Percentiles rank a stretch among this genome's conserved stretches.
Conservation (phyloP, 2,888 invertebrate species). For the Sphinx pinastri region DNA sequence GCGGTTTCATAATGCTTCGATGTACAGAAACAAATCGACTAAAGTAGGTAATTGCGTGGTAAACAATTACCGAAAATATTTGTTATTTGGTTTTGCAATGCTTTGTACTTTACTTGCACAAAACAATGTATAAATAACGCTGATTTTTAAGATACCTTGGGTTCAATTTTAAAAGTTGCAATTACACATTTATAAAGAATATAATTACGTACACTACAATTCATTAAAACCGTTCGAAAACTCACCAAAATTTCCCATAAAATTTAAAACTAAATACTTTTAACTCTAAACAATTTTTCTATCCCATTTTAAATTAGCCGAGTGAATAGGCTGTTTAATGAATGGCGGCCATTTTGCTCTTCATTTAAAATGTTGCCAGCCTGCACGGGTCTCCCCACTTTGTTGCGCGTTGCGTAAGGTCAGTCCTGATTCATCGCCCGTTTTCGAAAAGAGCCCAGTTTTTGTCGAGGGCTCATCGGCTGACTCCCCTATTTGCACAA, state of each 20-base stretch:
- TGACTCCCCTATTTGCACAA: constrained; percentile 71
- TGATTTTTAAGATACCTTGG: background rate
- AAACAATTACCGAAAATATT: constrained; percentile 24
- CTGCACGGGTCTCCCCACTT: constrained; percentile 18
- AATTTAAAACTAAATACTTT: background rate
- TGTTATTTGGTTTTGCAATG: constrained; percentile 3
- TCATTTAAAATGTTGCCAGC: constrained; percentile 21
- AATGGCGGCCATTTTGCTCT: constrained; percentile 22
- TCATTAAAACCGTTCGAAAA: background rate
- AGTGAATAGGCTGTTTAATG: constrained; percentile 23
- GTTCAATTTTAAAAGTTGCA: background rate
- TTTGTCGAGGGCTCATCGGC: constrained; percentile 58
- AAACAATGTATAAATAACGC: background rate
- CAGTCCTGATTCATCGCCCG: constrained; percentile 52
- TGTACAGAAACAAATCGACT: constrained; percentile 7
- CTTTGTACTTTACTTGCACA: background rate
- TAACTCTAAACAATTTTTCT: background rate
- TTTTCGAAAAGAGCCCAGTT: constrained; percentile 66
- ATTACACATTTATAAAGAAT: background rate
- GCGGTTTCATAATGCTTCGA: constrained; percentile 39
- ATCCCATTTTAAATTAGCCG: constrained; percentile 18
- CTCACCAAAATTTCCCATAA: background rate
- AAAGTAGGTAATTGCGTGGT: constrained; percentile 28
- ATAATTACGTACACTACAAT: background rate
- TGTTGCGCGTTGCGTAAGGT: constrained; percentile 56